Base-by-base conservation (phyloP, 2,113 vertebrate genomes). In the Chaetorhynchus papuensis region DNA sequence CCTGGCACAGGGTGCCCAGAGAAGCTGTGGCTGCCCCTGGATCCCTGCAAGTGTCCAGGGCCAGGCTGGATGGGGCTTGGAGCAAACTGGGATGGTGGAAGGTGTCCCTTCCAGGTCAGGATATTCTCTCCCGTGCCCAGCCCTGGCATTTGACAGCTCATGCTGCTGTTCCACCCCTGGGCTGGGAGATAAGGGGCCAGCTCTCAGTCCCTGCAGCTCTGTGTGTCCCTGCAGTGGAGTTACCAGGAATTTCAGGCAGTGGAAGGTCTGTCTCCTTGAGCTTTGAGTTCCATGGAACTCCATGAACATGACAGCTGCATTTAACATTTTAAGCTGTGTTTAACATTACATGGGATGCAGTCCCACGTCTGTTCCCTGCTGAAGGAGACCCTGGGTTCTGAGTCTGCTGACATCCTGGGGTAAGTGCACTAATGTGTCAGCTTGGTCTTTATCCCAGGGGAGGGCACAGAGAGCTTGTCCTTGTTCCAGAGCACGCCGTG, bases 341-440 rank as follows among this genome's bases (percentile, higher is more conserved):
- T 6, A 11, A 7, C 15, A 2, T 39, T 7, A 1, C 28, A 13
- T 0, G 47, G 60, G 69, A 3, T 54, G 24, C 19, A 33, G 53
- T 30, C 52, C 56, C 42, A 1, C 2, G 3, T 27, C 56, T 76
- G 8, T 9, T 18, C 63, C 41, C 31, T n/a, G 41, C 24, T 68
- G 30, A 1, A 15, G 78, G 53, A 20, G 24, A 35, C 13, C 17
- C 63, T 9, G 18, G 8, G 4, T 5, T 31, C 14, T 24, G 53
- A 41, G 28, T 24, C 76, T 75, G 16, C 27, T 13, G 7, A 8
- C 15, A 8, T 8, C 3, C 2, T 2, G 22, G 63, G 30, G 31
- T 45, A 23, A 21, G 2, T 7, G 52, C 37, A 10, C 65, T 21
- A 0, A 5, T 1, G 24, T 1, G 2, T 2, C 11, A 18, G 22